Evolutionary conservation across 2,113 vertebrate genomes (phyloP), one percentile per base, ranked within the genome.

Genomic region (Urocynchramus pylzowi): DNA sequence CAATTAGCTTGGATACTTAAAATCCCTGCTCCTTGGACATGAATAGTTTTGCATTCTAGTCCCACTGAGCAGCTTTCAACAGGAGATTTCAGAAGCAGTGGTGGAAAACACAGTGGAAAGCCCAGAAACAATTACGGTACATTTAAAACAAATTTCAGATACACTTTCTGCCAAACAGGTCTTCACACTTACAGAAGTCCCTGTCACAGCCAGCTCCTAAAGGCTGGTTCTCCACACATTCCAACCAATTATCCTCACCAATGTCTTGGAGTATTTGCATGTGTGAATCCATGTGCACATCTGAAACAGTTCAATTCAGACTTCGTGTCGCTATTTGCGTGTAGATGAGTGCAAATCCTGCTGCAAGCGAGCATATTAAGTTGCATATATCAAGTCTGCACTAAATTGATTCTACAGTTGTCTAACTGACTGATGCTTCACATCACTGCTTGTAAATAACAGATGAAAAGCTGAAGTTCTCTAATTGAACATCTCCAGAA

Each of bases 1-100:
- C 61, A 95, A 96, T 95, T 95, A 96, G 70, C 70, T 59, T 16
- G 42, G 87, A 65, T 60, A 79, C 53, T 95, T 75, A 65, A 93
- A 95, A 65, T 24, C 68, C 30, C 76, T 73, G 76, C 57, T 52
- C 81, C 50, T 84, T 57, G 45, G 83, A 79, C 73, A 44, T 15
- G 67, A 93, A 87, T 37, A 71, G 68, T 60, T 96, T 41, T 57
- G 63, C 81, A 61, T 81, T 83, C 59, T 3, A 19, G 53, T 42
- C 78, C 67, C 75, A 81, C 79, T 33, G 47, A 87, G 90, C 41
- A 84, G 86, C 65, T 86, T 68, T 35, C 31, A 82, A 67, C 45
- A 90, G 92, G 89, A 88, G 85, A 74, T 20, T 92, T 60, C 44
- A 78, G 71, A 64, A 67, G 68, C 76, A 60, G 11, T 2, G 28